A percentile compares a stretch with the other conserved stretches of the same genome.
phyloP scores from a whole-genome alignment of 2,888 invertebrate species.

The Dasypogon diadema region DNA sequence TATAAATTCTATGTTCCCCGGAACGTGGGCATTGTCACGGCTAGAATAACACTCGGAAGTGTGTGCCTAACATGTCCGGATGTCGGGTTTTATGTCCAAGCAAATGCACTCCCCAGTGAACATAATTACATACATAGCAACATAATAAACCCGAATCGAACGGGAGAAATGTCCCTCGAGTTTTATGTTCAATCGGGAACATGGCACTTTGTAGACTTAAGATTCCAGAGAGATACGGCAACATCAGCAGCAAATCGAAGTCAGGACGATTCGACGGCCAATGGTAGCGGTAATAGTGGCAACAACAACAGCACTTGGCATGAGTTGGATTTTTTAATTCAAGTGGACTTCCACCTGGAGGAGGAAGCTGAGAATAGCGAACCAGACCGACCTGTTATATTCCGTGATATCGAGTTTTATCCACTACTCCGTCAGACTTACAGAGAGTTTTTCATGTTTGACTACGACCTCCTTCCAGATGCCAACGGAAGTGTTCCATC shows the following conservation, averaged over 20 bases:
- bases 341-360: constrained; percentile 61
- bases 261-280: constrained; percentile 41
- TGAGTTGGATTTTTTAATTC: constrained; percentile 61
- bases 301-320: constrained; percentile 50
- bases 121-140: constrained; percentile 70
- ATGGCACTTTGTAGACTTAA: constrained; percentile 73
- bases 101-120: constrained; percentile 71
- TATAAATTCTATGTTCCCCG: constrained; percentile 72
- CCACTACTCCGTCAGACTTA: constrained; percentile 73
- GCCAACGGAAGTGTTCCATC: constrained; percentile 75
- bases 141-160: constrained; percentile 69
- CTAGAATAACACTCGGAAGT: constrained; percentile 64
- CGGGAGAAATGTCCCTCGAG: constrained; percentile 67
- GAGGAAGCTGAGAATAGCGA: constrained; percentile 52
- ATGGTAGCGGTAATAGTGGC: constrained; percentile 45
- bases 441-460: constrained; percentile 81
- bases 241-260: constrained; percentile 39
- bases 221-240: constrained; percentile 60
- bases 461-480: constrained; percentile 78
- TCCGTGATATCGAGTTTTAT: constrained; percentile 64
- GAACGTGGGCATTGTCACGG: constrained; percentile 63
- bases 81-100: constrained; percentile 70
- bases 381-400: constrained; percentile 61
- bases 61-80: constrained; percentile 69
- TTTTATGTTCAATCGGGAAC: constrained; percentile 72